Percentiles rank a stretch among this genome's conserved stretches.
Conservation (phyloP, 2,888 invertebrate species). For the Hydropsyche betteni region DNA sequence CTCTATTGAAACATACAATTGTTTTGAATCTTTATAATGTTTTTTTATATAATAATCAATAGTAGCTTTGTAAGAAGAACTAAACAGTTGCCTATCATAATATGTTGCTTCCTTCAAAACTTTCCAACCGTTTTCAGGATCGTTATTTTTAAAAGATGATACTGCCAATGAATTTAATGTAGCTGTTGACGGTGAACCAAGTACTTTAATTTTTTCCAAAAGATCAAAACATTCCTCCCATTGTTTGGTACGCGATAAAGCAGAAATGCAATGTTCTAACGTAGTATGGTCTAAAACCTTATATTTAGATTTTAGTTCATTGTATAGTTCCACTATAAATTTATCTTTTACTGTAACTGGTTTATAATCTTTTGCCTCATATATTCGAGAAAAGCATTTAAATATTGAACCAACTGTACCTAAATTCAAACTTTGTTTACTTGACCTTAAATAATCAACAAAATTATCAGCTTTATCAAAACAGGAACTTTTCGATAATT, state of each 20-base stretch:
- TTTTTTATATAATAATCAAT: constrained; percentile 62
- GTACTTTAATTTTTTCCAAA: constrained; percentile 68
- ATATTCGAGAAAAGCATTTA: constrained; percentile 62
- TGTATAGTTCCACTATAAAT: constrained; percentile 65
- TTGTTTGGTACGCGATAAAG: constrained; percentile 69
- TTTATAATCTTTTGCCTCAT: constrained; percentile 55
- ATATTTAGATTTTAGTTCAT: constrained; percentile 63
- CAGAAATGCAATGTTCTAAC: constrained; percentile 69
- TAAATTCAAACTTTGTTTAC: constrained; percentile 64
- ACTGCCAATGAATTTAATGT: constrained; percentile 66
- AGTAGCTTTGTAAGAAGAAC: constrained; percentile 65
- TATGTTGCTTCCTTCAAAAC: constrained; percentile 67
- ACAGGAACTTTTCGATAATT: constrained; percentile 61
- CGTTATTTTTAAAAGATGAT: constrained; percentile 69
- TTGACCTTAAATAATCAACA: constrained; percentile 64
- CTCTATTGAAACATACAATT: constrained; percentile 51
- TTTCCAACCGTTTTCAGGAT: constrained; percentile 69
- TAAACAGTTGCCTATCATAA: constrained; percentile 59
- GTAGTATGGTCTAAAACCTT: constrained; percentile 69
- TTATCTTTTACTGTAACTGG: constrained; percentile 60
- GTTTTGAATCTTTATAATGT: constrained; percentile 58
- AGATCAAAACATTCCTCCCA: constrained; percentile 72
- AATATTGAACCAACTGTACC: constrained; percentile 69
- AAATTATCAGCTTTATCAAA: constrained; percentile 67
- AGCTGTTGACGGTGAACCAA: constrained; percentile 60